A percentile compares a stretch with the other conserved stretches of the same genome.
phyloP scores from a whole-genome alignment of 1,140 invertebrate species.

The Gonioctena quinquepunctata region DNA sequence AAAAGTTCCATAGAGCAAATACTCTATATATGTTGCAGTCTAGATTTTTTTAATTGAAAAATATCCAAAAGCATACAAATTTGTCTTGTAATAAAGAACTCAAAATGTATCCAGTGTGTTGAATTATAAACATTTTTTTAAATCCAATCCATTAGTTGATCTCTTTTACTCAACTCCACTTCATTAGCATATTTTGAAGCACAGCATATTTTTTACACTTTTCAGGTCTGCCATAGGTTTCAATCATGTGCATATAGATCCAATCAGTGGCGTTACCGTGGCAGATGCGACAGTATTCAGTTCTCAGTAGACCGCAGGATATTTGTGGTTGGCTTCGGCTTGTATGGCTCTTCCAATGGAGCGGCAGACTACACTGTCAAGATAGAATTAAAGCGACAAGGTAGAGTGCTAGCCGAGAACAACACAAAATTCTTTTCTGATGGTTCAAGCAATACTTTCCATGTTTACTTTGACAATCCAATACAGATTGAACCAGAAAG shows the following conservation, averaged over 20 bases:
- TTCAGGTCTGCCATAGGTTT: constrained; percentile 88
- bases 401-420: constrained; percentile 83
- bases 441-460: constrained; percentile 91
- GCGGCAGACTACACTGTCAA: constrained; percentile 89
- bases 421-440: constrained; percentile 92
- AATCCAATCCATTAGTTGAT: no score
- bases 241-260: constrained; percentile 94
- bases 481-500: constrained; percentile 90
- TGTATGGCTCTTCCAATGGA: constrained; percentile 90
- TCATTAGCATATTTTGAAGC: no score
- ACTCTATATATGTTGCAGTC: no score
- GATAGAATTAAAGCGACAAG: constrained; percentile 86
- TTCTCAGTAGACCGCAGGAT: constrained; percentile 91
- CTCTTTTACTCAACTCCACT: no score
- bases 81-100: no score
- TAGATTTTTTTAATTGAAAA: no score
- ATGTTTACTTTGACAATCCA: constrained; percentile 90
- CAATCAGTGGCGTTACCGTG: constrained; percentile 93
- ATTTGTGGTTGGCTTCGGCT: constrained; percentile 89
- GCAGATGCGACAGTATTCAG: constrained; percentile 89
- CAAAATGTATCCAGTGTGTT: no score
- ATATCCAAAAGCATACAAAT: no score
- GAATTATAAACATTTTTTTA: no score
- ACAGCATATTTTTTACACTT: no score
- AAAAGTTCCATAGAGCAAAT: no score